Evolutionary conservation across 92 coral and sea anemone species (phyloP).

Genomic region (Epizoanthus stellaris): DNA sequence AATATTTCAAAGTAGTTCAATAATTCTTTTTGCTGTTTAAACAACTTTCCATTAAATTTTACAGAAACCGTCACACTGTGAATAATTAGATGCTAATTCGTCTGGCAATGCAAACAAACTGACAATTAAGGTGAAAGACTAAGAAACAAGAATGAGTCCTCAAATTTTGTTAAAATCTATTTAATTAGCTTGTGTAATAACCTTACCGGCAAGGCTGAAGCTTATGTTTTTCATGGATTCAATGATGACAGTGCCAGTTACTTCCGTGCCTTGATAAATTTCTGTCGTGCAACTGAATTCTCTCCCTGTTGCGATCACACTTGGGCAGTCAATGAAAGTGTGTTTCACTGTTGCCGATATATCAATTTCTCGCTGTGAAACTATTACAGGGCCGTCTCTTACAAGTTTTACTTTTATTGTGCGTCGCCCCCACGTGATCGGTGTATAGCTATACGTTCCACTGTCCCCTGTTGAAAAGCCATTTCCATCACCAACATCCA

Average conservation of each 20-base stretch:
- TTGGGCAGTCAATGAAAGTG: conserved; percentile 64
- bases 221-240: background rate
- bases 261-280: conserved; percentile 75
- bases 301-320: conserved; percentile 44
- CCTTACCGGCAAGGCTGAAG: conserved; percentile 42
- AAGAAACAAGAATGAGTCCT: background rate
- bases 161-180: background rate
- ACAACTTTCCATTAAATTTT: conserved; percentile 20
- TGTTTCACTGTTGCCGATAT: conserved; percentile 55
- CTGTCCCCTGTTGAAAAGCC: conserved; percentile 53
- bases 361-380: conserved; percentile 18
- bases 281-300: conserved; percentile 61
- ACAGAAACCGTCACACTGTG: background rate
- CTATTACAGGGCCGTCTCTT: background rate
- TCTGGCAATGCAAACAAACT: background rate
- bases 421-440: conserved; percentile 70
- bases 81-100: conserved; percentile 22
- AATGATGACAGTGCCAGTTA: conserved; percentile 46
- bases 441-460: conserved; percentile 42
- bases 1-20: background rate
- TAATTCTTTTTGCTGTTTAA: conserved; percentile 5
- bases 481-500: conserved; percentile 56
- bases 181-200: background rate
- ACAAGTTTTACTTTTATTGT: conserved; percentile 51
- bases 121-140: background rate